Evolutionary conservation across 1,140 invertebrate genomes (phyloP).

Genomic region (Calosoma granatense): DNA sequence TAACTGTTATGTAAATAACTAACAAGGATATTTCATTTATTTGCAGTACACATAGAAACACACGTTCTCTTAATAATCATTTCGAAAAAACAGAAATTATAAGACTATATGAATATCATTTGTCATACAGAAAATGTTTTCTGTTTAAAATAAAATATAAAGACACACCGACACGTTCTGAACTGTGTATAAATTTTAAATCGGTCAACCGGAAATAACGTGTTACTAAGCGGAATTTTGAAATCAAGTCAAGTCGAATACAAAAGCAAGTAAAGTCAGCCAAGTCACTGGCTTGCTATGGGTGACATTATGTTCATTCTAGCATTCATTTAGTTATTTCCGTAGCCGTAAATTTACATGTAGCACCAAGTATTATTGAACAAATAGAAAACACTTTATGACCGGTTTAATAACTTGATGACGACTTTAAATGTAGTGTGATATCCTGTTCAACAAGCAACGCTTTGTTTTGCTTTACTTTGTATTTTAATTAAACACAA

Average conservation of each 20-base stretch:
- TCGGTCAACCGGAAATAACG: conserved; percentile 1
- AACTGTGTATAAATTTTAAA: no score
- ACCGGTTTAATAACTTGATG: neutral
- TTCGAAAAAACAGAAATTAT: no score
- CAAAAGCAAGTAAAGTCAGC: neutral
- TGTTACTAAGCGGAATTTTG: neutral
- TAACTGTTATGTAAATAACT: neutral
- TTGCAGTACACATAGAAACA: no score
- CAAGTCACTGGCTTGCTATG: neutral
- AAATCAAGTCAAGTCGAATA: neutral
- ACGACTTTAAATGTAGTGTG: neutral
- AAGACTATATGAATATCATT: no score
- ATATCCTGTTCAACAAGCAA: no score
- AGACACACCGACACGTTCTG: no score
- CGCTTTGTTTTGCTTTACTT: no score
- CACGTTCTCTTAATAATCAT: no score
- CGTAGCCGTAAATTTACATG: neutral
- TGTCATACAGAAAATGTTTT: no score
- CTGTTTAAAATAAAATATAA: no score
- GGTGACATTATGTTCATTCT: neutral
- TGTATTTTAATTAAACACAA: no score
- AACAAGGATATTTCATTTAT: neutral
- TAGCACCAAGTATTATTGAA: neutral
- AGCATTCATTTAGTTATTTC: neutral
- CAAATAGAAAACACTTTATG: neutral